Evolutionary conservation across 2,797 vertebrate genomes (phyloP), one percentile per base, ranked within the genome.

Genomic region (Rhinatrema bivittatum): DNA sequence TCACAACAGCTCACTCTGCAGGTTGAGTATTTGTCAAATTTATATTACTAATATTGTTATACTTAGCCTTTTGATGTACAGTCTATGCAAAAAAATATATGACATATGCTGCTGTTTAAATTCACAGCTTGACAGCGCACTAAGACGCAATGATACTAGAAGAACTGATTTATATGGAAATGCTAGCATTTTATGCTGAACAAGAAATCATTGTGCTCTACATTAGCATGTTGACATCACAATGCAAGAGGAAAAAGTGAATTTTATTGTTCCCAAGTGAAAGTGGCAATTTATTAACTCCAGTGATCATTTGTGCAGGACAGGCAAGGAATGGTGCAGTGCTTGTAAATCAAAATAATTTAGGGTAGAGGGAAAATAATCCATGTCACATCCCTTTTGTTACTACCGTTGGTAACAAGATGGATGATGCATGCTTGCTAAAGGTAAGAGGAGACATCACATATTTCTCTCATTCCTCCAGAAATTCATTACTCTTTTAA

Each of bases 131-230:
- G 39, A 50, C 46, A 50, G 60, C 50, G 25, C 46, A 19, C 32
- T 45, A 57, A 65, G 51, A 58, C 8, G 62, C 25, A 55, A 34
- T 36, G 22, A 54, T 45, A 46, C 25, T 59, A 34, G 48, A 62
- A 60, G 38, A 39, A 39, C 33, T 51, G 47, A 67, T 64, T 72
- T 60, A 52, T 63, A 28, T 53, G 38, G 36, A 62, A 77, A 63
- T 59, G 16, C 39, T 46, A 38, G 25, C 27, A 57, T 56, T 60
- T 68, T 58, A 50, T 56, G 32, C 40, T 58, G 27, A 54, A 51
- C 25, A 33, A 44, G 42, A 64, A 56, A 53, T 29, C 11, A 42
- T 20, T 52, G 17, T 39, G 12, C 25, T 39, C 17, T 50, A 38
- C 20, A 36, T 50, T 53, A 43, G 10, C 38, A 16, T 40, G 27